Percentiles rank a stretch among this genome's conserved stretches.
Evolutionary conservation across 1,140 invertebrate species (phyloP).

Genomic region (Ostrea denselamellosa): DNA sequence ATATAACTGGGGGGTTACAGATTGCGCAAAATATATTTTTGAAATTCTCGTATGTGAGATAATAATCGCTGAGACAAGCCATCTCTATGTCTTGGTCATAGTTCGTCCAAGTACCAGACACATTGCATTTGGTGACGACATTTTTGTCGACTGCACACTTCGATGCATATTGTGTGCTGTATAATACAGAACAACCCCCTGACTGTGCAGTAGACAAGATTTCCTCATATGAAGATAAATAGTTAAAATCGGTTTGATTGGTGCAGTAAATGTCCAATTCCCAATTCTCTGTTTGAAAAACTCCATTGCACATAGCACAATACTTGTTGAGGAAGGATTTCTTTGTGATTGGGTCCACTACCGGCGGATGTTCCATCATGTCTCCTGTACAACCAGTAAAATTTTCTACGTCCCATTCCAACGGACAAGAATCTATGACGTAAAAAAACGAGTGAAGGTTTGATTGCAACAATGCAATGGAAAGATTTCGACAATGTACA

Average conservation of each 20-base stretch:
- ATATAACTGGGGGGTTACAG: background rate
- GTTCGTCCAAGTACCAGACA: background rate
- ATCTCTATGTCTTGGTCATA: background rate
- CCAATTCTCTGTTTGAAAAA: background rate
- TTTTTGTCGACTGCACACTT: background rate
- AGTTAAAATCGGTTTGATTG: background rate
- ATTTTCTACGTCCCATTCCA: background rate
- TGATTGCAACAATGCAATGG: background rate
- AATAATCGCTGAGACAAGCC: background rate
- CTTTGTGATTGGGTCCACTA: background rate
- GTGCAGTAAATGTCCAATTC: background rate
- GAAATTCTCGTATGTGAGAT: background rate
- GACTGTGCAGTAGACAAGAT: background rate
- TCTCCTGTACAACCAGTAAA: background rate
- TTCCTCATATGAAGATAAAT: background rate
- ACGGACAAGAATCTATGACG: background rate
- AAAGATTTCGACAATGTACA: background rate
- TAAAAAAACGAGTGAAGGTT: background rate
- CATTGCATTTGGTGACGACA: background rate
- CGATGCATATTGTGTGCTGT: background rate
- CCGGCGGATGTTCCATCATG: background rate
- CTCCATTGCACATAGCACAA: background rate
- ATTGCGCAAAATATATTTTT: background rate
- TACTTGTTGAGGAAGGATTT: background rate
- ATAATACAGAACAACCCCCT: background rate